phyloP scores from a whole-genome alignment of 2,113 vertebrate species.

The Syngnathus floridae region DNA sequence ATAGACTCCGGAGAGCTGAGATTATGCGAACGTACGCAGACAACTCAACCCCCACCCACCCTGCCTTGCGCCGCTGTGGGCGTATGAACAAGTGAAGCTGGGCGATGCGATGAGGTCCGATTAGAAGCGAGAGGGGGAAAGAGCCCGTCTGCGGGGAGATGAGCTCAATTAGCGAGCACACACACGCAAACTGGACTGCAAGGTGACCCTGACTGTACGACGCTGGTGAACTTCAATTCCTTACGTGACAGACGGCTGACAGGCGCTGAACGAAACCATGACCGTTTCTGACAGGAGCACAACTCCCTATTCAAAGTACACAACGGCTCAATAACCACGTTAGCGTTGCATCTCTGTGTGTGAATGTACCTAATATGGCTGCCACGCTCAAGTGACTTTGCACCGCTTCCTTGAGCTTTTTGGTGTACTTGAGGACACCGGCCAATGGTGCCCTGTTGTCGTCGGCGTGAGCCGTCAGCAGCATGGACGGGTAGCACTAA shows the following conservation, averaged over 20 bases:
- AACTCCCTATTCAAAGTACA: no score
- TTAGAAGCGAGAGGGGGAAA: slow-evolving; percentile 59
- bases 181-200: slow-evolving; percentile 24
- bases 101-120: slow-evolving; percentile 44
- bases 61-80: slow-evolving; percentile 27
- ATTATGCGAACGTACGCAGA: slow-evolving; percentile 52
- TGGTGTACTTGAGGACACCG: slow-evolving; percentile 78
- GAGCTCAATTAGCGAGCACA: slow-evolving; percentile 48
- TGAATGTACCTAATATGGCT: slow-evolving; percentile 37
- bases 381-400: slow-evolving; percentile 48
- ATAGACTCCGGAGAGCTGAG: slow-evolving; percentile 52
- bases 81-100: slow-evolving; percentile 46
- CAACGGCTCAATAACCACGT: no score
- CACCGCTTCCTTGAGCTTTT: slow-evolving; percentile 72
- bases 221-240: slow-evolving; percentile 26
- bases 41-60: not conserved
- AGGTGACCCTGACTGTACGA: slow-evolving; percentile 48
- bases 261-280: slow-evolving; percentile 4
- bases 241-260: slow-evolving; percentile 7
- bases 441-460: slow-evolving; percentile 78
- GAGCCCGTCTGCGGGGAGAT: slow-evolving; percentile 42
- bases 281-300: not conserved
- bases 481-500: slow-evolving; percentile 84
- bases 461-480: slow-evolving; percentile 82
- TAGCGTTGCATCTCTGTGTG: not conserved